Percentiles rank a stretch among this genome's conserved stretches.
Conservation (phyloP, 2,113 vertebrate species). For the Grallaria varia region DNA sequence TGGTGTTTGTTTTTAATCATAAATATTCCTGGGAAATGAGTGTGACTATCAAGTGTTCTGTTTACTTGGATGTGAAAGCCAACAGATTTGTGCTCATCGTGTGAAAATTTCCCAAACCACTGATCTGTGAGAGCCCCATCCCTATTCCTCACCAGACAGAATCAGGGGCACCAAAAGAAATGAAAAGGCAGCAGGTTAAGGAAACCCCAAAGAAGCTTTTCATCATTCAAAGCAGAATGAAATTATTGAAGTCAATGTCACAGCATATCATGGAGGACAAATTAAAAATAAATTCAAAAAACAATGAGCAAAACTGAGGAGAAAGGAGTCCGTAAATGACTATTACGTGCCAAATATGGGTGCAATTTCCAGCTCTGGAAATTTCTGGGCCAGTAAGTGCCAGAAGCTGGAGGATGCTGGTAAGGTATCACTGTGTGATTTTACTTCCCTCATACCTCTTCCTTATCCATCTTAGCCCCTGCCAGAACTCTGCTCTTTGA, state of each 20-base stretch:
- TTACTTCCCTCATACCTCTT: background rate
- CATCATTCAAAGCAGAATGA: background rate
- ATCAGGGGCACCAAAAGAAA: background rate
- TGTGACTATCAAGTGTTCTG: background rate
- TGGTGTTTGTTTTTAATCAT: constrained; percentile 32
- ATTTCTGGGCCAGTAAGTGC: background rate
- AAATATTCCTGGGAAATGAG: constrained; percentile 6
- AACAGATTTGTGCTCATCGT: background rate
- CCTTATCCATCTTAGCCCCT: background rate
- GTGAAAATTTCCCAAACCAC: background rate
- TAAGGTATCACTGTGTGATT: background rate
- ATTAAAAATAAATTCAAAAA: background rate
- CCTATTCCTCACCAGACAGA: background rate
- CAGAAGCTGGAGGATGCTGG: background rate
- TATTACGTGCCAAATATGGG: background rate
- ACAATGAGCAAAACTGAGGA: background rate
- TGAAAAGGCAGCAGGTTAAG: background rate
- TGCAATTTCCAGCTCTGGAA: background rate
- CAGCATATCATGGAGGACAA: background rate
- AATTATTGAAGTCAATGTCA: background rate
- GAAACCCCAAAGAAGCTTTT: background rate
- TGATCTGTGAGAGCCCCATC: background rate
- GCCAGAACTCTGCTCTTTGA: background rate
- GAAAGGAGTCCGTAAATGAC: background rate
- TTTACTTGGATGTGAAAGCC: background rate